Percentiles rank a stretch among this genome's conserved stretches.
Evolutionary conservation across 2,888 invertebrate species (phyloP).

Genomic region (Corbicula japonica): DNA sequence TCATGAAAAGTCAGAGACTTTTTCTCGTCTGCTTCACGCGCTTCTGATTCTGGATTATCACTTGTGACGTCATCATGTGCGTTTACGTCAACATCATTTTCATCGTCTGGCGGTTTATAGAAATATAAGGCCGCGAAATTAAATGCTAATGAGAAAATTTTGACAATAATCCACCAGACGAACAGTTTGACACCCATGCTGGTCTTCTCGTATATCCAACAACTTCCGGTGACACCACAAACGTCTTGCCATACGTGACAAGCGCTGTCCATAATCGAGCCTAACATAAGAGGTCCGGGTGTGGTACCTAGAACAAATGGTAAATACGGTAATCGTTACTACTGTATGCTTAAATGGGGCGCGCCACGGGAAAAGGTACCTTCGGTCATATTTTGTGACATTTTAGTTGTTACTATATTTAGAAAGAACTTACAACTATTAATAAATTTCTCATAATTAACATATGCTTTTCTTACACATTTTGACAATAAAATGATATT

Average conservation of each 20-base stretch:
- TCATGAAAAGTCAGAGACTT: conserved; percentile 3
- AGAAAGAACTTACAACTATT: no score
- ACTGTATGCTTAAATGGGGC: no score
- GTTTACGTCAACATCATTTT: not conserved
- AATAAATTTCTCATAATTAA: no score
- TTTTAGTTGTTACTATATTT: no score
- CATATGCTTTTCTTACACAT: no score
- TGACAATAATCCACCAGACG: conserved; percentile 71
- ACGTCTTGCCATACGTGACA: conserved; percentile 70
- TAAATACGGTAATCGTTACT: not conserved
- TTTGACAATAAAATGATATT: no score
- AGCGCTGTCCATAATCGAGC: conserved; percentile 71
- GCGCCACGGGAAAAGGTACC: no score
- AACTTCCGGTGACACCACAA: conserved; percentile 62
- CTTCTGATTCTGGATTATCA: not conserved
- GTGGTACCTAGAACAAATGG: conserved; percentile 65
- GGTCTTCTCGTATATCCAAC: conserved; percentile 71
- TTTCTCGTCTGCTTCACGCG: conserved; percentile 1
- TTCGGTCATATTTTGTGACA: no score
- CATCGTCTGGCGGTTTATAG: conserved; percentile 49
- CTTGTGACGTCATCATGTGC: conserved; percentile 1
- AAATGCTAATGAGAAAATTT: conserved; percentile 57
- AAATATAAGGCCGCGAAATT: conserved; percentile 69
- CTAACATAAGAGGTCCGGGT: conserved; percentile 71
- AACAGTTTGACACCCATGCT: conserved; percentile 71